phyloP scores from a whole-genome alignment of 2,888 invertebrate genomes.

The Mimas tiliae region DNA sequence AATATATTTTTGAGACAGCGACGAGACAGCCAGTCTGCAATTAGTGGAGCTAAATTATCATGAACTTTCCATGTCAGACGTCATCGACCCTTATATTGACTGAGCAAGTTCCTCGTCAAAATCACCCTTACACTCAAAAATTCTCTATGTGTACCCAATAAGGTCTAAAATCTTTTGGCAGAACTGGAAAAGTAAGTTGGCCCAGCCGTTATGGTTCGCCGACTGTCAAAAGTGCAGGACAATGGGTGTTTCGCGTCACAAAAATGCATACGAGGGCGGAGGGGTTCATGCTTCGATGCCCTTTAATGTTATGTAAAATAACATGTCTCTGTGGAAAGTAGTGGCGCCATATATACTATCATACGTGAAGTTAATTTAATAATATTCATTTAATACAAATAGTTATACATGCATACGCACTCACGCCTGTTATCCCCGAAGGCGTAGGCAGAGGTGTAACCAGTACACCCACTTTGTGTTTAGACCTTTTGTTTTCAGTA shows the following conservation, averaged over 20 bases:
- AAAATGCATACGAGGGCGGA: constrained; percentile 51
- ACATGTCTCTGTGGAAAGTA: constrained; percentile 18
- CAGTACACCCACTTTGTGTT: too few relatives aligned
- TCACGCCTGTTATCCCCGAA: too few relatives aligned
- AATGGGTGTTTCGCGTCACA: constrained; percentile 58
- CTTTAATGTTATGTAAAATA: constrained; percentile 54
- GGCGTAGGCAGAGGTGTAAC: too few relatives aligned
- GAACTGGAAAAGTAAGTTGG: constrained; percentile 19
- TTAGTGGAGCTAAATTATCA: constrained; percentile 28
- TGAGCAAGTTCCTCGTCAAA: constrained; percentile 7
- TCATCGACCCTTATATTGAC: constrained; percentile 45
- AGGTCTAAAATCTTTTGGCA: constrained; percentile 36
- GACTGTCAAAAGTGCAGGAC: constrained; percentile 60
- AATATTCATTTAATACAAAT: background rate
- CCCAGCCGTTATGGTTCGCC: constrained; percentile 59
- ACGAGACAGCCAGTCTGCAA: constrained; percentile 18
- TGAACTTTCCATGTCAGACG: constrained; percentile 44
- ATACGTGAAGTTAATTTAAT: background rate
- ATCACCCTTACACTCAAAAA: background rate
- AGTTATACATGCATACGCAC: too few relatives aligned
- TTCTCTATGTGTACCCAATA: constrained; percentile 16
- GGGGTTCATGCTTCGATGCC: constrained; percentile 56
- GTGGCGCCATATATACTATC: background rate
- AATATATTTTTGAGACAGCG: constrained; percentile 4
- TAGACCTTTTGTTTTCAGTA: too few relatives aligned